Percentiles rank a stretch among this genome's conserved stretches.
These are phyloP conservation scores for Enteromius trimaculatus DNA, from an alignment of 2,797 vertebrate genomes.

Conservation along the genomic window DNA sequence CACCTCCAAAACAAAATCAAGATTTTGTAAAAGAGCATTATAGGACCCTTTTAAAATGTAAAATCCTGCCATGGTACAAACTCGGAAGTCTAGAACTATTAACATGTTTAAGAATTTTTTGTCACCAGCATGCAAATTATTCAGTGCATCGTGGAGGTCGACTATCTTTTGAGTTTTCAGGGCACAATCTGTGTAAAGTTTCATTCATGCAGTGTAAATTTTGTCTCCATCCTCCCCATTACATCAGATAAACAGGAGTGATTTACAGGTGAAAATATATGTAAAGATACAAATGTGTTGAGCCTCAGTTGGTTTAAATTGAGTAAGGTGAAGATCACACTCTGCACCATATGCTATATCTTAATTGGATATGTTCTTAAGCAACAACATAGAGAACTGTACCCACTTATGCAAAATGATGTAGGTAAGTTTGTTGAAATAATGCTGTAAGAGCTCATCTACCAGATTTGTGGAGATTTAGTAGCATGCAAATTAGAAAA, in stretches of 20 bases:
- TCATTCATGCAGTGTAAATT: neutral
- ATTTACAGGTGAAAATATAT: slow-evolving; percentile 3
- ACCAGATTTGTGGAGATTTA: neutral
- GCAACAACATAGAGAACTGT: neutral
- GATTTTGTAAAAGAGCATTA: too few species aligned
- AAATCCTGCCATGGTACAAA: neutral
- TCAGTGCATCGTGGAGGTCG: neutral
- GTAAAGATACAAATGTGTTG: neutral
- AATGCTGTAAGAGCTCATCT: too few species aligned
- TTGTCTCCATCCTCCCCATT: neutral
- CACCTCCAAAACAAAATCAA: too few species aligned
- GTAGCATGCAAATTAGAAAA: neutral
- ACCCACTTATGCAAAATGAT: neutral
- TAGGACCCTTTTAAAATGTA: neutral
- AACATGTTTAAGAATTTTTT: neutral
- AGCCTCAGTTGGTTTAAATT: neutral
- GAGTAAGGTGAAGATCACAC: slow-evolving; percentile 12
- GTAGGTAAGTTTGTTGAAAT: neutral
- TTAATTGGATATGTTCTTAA: slow-evolving; percentile 18
- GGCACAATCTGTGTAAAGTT: neutral
- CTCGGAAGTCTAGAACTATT: neutral
- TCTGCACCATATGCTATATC: slow-evolving; percentile 2
- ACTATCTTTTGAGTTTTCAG: neutral
- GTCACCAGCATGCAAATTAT: neutral
- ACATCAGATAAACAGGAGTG: neutral